Conservation (phyloP, 1,140 invertebrate species). For the Macrosteles quadrilineatus region DNA sequence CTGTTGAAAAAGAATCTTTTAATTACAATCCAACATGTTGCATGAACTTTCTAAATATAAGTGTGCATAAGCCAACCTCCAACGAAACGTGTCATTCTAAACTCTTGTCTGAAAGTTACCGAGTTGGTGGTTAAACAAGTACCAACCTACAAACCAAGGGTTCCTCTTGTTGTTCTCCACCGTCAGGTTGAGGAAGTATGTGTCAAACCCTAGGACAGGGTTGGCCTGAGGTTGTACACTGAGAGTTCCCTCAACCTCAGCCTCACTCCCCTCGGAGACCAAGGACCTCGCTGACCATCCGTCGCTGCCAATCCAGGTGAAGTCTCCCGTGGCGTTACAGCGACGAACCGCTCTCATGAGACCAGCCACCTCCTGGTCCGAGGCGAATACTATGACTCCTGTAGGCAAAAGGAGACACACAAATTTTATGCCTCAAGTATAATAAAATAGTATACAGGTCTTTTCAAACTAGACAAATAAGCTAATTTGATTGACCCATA, state of each 20-base stretch:
- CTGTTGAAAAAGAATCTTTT: too few species aligned
- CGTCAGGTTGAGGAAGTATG: slow-evolving; percentile 82
- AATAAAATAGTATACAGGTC: too few species aligned
- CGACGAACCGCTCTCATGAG: slow-evolving; percentile 88
- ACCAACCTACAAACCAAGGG: slow-evolving; percentile 90
- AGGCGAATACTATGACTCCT: slow-evolving; percentile 95
- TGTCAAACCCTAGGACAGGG: slow-evolving; percentile 75
- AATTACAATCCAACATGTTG: too few species aligned
- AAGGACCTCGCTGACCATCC: slow-evolving; percentile 86
- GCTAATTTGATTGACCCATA: too few species aligned
- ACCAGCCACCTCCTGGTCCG: slow-evolving; percentile 95
- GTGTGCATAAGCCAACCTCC: too few species aligned
- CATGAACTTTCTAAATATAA: too few species aligned
- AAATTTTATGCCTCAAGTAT: too few species aligned
- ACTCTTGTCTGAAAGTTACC: too few species aligned
- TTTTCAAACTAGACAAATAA: too few species aligned
- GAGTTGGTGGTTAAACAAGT: too few species aligned
- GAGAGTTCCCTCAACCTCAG: slow-evolving; percentile 83
- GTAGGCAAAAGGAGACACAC: too few species aligned
- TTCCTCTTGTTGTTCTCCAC: slow-evolving; percentile 84
- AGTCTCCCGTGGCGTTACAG: slow-evolving; percentile 80
- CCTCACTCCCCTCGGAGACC: slow-evolving; percentile 85
- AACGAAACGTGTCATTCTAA: too few species aligned
- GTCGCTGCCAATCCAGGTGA: slow-evolving; percentile 94
- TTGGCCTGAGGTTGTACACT: slow-evolving; percentile 89